Percentiles rank a stretch among this genome's conserved stretches.
These are phyloP conservation scores for Rhabdomys dilectus DNA, from an alignment of 2,113 vertebrate genomes.

Conservation along the genomic window DNA sequence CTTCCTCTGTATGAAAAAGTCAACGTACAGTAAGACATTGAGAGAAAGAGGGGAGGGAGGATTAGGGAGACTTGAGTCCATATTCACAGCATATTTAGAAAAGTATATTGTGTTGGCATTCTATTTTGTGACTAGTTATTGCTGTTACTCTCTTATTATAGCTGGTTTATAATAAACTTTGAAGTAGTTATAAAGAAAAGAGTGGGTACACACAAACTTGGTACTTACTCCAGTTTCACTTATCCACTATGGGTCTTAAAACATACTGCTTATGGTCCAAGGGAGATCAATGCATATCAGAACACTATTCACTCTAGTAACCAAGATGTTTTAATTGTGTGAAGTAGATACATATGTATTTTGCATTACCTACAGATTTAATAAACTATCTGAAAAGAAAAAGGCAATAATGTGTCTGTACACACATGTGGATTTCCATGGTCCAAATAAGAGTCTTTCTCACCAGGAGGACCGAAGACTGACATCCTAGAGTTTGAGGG, in stretches of 20 bases:
- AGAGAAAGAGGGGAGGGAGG: neutral
- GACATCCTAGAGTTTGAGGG: neutral
- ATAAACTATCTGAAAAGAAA: neutral
- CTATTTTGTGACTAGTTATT: neutral
- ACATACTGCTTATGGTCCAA: neutral
- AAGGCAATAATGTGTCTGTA: neutral
- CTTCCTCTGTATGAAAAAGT: neutral
- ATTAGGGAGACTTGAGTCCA: neutral
- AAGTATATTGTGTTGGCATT: neutral
- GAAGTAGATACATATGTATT: neutral
- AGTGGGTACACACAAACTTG: neutral
- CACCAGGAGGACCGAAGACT: neutral
- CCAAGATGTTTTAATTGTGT: neutral
- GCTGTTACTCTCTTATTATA: neutral
- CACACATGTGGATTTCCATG: neutral
- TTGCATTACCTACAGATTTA: neutral
- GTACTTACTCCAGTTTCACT: neutral
- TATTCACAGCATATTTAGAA: neutral
- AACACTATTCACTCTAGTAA: constrained; percentile 31
- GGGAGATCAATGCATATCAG: neutral
- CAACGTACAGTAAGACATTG: neutral
- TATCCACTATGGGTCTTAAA: neutral
- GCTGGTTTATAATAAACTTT: neutral
- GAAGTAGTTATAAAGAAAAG: neutral
- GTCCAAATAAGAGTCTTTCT: neutral